Conservation (phyloP, 2,888 invertebrate genomes). For the Thereva nobilitata region DNA sequence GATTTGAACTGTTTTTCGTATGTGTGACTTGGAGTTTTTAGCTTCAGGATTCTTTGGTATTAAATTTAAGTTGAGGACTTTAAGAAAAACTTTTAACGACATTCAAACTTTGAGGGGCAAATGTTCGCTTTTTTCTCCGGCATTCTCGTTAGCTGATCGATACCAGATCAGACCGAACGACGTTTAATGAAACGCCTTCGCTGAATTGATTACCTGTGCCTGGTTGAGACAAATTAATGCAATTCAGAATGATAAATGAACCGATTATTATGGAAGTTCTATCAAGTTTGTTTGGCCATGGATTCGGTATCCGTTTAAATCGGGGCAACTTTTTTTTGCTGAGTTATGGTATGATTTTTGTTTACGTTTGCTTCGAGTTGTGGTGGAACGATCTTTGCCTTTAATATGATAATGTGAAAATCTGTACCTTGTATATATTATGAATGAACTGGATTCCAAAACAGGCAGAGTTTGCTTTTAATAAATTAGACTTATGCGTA, state of each 20-base stretch:
- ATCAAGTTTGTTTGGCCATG: slow-evolving; percentile 3
- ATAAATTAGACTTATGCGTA: too few species aligned
- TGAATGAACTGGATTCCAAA: too few species aligned
- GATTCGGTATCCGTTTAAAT: background rate
- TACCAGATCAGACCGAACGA: background rate
- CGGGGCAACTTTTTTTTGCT: too few species aligned
- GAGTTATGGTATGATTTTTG: slow-evolving; percentile 6
- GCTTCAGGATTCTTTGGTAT: slow-evolving; percentile 26
- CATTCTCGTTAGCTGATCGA: background rate
- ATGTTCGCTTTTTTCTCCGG: slow-evolving; percentile 1
- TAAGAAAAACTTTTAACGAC: slow-evolving; percentile 19
- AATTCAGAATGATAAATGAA: slow-evolving; percentile 37
- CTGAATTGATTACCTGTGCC: slow-evolving; percentile 38
- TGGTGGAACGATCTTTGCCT: too few species aligned
- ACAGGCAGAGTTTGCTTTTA: too few species aligned
- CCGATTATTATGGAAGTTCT: slow-evolving; percentile 20
- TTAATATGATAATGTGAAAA: too few species aligned
- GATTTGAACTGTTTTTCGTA: slow-evolving; percentile 19
- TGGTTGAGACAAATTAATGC: slow-evolving; percentile 39
- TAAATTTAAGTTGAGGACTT: background rate
- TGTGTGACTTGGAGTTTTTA: slow-evolving; percentile 19
- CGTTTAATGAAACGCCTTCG: slow-evolving; percentile 29
- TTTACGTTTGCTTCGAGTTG: too few species aligned
- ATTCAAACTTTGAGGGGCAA: background rate
- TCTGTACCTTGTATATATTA: too few species aligned